Conservation (phyloP, 1,140 invertebrate species). For the Aphis gossypii region DNA sequence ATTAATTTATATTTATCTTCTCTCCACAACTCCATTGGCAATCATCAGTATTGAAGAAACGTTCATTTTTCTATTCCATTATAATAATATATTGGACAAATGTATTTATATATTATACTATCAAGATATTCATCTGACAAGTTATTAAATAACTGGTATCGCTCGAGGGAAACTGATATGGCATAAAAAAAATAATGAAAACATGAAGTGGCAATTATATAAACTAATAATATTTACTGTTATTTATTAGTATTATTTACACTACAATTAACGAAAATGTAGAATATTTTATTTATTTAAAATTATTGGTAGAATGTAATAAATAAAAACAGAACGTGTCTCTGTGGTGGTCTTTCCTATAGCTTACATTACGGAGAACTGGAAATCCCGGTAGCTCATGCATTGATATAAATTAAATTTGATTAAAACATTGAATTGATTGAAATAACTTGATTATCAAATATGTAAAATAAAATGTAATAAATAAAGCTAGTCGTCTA, state of each 20-base stretch:
- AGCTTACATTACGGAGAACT: neutral
- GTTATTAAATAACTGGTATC: conserved; percentile 28
- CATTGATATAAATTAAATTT: neutral
- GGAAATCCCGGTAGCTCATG: neutral
- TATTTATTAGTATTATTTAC: conserved; percentile 29
- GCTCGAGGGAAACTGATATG: neutral
- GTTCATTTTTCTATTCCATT: neutral
- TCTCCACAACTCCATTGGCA: too few relatives aligned
- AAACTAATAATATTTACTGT: neutral
- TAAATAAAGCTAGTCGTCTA: neutral
- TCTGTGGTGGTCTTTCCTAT: neutral
- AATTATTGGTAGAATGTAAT: neutral
- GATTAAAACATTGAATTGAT: neutral
- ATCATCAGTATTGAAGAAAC: neutral
- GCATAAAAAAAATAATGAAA: neutral
- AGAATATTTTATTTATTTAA: neutral
- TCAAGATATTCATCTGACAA: conserved; percentile 17
- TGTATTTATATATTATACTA: neutral
- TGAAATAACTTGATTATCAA: neutral
- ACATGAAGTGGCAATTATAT: conserved; percentile 4
- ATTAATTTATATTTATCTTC: neutral
- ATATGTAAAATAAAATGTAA: neutral
- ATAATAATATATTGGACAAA: neutral
- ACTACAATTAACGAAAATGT: neutral
- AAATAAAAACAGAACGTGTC: neutral